phyloP scores from a whole-genome alignment of 64 coral and sea anemone genomes.

The Platygyra sinensis region DNA sequence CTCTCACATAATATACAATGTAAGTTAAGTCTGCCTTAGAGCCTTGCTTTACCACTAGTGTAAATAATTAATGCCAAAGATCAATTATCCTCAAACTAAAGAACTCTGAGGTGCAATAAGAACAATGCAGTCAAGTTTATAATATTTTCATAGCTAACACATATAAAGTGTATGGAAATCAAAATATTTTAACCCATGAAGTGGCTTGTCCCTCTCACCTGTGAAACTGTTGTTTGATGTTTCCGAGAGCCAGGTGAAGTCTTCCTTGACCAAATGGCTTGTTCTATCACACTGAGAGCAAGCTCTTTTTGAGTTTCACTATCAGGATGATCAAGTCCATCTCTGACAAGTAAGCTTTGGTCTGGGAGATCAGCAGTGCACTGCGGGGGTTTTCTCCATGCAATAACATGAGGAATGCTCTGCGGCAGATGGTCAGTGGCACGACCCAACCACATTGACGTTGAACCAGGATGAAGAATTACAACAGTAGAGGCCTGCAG shows the following conservation, averaged over 20 bases:
- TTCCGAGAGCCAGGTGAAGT: slow-evolving; percentile 70
- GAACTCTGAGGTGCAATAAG: too few relatives aligned
- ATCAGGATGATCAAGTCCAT: slow-evolving; percentile 85
- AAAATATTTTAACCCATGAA: neutral
- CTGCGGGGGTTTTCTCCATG: slow-evolving; percentile 51
- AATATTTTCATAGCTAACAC: too few relatives aligned
- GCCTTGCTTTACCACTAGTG: too few relatives aligned
- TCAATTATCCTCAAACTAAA: too few relatives aligned
- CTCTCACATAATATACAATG: too few relatives aligned
- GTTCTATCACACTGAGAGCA: slow-evolving; percentile 94
- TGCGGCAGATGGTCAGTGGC: slow-evolving; percentile 92
- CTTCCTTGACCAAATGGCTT: slow-evolving; percentile 96
- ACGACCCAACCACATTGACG: slow-evolving; percentile 92
- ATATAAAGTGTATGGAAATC: too few relatives aligned
- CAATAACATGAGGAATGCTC: slow-evolving; percentile 94
- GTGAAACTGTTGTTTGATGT: slow-evolving; percentile 74
- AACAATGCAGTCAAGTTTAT: too few relatives aligned
- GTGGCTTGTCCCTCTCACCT: slow-evolving; percentile 36
- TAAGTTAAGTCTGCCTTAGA: too few relatives aligned
- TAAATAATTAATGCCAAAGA: too few relatives aligned
- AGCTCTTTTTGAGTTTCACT: slow-evolving; percentile 94
- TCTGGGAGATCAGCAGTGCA: slow-evolving; percentile 37
- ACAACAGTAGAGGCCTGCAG: slow-evolving; percentile 89
- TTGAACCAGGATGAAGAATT: slow-evolving; percentile 96
- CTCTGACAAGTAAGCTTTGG: slow-evolving; percentile 74